phyloP scores from a whole-genome alignment of 1,140 invertebrate genomes.

The Lanistes nyassanus region DNA sequence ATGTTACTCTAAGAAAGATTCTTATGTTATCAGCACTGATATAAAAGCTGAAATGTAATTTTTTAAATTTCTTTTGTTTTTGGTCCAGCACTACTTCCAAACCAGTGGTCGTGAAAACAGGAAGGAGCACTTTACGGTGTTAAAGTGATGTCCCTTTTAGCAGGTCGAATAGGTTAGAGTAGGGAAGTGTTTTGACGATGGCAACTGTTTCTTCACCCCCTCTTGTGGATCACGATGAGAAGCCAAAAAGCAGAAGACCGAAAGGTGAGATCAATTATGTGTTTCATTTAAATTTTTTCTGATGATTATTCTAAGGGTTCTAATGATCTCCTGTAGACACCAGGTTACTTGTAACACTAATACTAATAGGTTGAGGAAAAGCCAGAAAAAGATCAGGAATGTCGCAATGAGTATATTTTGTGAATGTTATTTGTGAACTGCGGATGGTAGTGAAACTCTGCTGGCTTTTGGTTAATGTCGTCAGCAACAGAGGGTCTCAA shows the following conservation, averaged over 20 bases:
- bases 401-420: background rate
- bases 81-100: too few species aligned
- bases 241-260: constrained; percentile 41
- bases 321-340: too few species aligned
- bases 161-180: too few species aligned
- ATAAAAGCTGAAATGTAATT: too few species aligned
- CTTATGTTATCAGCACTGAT: background rate
- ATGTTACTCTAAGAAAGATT: background rate
- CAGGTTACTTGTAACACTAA: too few species aligned
- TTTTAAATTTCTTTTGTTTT: background rate
- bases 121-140: too few species aligned
- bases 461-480: too few species aligned
- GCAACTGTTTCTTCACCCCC: background rate
- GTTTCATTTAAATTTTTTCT: background rate
- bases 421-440: too few species aligned
- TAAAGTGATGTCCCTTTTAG: background rate
- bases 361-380: background rate
- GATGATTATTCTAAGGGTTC: background rate
- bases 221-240: constrained; percentile 31
- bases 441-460: too few species aligned
- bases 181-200: background rate
- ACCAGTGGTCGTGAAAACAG: too few species aligned
- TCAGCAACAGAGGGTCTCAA: too few species aligned
- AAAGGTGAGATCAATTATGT: constrained; percentile 33
- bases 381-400: background rate